Base-by-base conservation (phyloP, 2,888 invertebrate genomes). In the Orchesellides sinensis region DNA sequence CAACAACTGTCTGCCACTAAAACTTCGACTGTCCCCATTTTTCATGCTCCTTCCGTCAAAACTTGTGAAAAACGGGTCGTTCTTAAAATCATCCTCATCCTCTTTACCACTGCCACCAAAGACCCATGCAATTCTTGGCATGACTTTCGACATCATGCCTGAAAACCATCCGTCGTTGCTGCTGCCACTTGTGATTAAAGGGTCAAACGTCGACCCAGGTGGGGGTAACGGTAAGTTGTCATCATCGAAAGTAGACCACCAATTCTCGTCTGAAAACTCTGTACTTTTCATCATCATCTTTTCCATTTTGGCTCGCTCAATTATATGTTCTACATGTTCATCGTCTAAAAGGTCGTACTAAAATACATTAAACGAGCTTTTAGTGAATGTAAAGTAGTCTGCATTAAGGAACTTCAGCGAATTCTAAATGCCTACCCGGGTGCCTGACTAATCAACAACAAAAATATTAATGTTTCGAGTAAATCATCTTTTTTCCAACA, bases 41-140 rank as follows among this genome's bases (percentile, higher is more conserved):
- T 10, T 63, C 52, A 63, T 8, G 21, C 70, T 70, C 21, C 78
- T 78, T 25, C 70, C 69, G n/a, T 70, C 63, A 40, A 78, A 70
- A 54, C 68, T 68, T 4, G 66, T 59, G 40, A 78, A 78, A 29
- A 78, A 78, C 14, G 78, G 78, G 63, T 78, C 78, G 25, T 40
- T 27, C 40, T 69, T 69, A 40, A 68, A 66, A 12, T 77, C 69
- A 21, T 75, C 61, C 21, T 17, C 52, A 8, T 65, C 68, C 6
- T 59, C 54, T 40, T 59, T 59, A 21, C 61, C 27, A n/a, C n/a
- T 66, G 1, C 45, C 32, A 25, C 49, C 49, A 29, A 17, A n/a
- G 14, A 45, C 61, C 78, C 78, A 78, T 0, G 61, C 23, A 1
- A 78, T 35, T 14, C 35, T 70, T 19, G 78, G 78, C 63, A 70